phyloP scores from a whole-genome alignment of 1,140 invertebrate genomes.

The Scaptomyza hsui region DNA sequence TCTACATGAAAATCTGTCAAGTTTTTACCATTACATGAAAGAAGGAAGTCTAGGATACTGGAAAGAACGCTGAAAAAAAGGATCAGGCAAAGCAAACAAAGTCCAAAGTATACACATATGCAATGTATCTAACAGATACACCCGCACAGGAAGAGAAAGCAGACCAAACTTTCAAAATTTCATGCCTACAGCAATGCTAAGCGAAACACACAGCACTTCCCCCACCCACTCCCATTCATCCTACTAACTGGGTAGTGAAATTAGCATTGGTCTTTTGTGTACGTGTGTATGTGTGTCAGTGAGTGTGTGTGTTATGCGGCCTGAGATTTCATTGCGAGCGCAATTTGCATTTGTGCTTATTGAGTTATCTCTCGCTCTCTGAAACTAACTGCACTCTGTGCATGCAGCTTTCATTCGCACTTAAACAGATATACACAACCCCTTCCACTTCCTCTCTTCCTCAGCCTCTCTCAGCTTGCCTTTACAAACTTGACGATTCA shows the following conservation, averaged over 20 bases:
- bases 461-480: too few species aligned
- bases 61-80: conserved; percentile 38
- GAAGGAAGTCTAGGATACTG: too few species aligned
- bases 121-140: conserved; percentile 16
- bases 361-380: conserved; percentile 67
- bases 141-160: not conserved
- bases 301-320: conserved; percentile 33
- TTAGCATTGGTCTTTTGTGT: conserved; percentile 46
- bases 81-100: conserved; percentile 11
- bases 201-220: not conserved
- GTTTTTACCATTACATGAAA: too few species aligned
- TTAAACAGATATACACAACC: conserved; percentile 54
- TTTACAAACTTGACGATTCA: conserved; percentile 68
- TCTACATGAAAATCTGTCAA: too few species aligned
- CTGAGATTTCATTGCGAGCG: conserved; percentile 53
- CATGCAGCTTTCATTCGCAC: conserved; percentile 70
- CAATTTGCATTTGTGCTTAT: conserved; percentile 81
- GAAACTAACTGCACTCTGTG: conserved; percentile 60
- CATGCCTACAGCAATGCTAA: conserved; percentile 5
- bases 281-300: not conserved
- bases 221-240: not conserved
- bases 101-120: conserved; percentile 5
- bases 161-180: conserved; percentile 10
- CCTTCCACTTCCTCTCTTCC: too few species aligned
- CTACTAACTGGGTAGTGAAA: conserved; percentile 10